Conservation (phyloP, 2,797 vertebrate species). For the Clarias fuscus region DNA sequence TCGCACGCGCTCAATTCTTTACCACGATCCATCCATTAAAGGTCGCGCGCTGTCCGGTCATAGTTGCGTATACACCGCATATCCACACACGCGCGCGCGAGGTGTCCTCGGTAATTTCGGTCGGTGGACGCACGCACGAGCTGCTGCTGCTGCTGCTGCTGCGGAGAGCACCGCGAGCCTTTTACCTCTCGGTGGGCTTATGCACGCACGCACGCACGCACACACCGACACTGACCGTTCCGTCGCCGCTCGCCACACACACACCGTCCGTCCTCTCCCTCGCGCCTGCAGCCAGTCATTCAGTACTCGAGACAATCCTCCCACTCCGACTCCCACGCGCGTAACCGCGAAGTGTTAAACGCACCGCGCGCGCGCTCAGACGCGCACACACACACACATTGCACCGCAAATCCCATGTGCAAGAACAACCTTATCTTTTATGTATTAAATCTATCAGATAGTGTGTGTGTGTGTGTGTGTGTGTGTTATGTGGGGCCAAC, state of each 20-base stretch:
- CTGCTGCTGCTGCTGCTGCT: constrained; percentile 15
- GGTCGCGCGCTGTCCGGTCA: not conserved
- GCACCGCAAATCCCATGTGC: not conserved
- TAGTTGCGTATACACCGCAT: not conserved
- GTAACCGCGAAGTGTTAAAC: constrained; percentile 39
- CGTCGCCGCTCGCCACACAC: not conserved
- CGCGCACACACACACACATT: not conserved
- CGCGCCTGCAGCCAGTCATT: constrained; percentile 15
- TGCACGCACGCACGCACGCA: not conserved
- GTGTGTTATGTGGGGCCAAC: no score
- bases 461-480: not conserved
- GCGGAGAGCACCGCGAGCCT: not conserved
- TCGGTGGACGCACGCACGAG: not conserved
- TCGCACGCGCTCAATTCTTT: not conserved
- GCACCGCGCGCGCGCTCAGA: not conserved
- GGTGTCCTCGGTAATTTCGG: not conserved
- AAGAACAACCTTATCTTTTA: not conserved
- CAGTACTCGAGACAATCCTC: constrained; percentile 32
- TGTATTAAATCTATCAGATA: not conserved
- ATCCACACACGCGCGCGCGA: not conserved
- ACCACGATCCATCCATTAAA: not conserved
- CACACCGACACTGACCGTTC: not conserved
- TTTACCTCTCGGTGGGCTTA: not conserved
- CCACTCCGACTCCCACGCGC: constrained; percentile 45
- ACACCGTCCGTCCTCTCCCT: not conserved